Evolutionary conservation across 30 jellyfish, hydroid and myxozoan genomes (phyloP).

Genomic region (Cassiopea andromeda): DNA sequence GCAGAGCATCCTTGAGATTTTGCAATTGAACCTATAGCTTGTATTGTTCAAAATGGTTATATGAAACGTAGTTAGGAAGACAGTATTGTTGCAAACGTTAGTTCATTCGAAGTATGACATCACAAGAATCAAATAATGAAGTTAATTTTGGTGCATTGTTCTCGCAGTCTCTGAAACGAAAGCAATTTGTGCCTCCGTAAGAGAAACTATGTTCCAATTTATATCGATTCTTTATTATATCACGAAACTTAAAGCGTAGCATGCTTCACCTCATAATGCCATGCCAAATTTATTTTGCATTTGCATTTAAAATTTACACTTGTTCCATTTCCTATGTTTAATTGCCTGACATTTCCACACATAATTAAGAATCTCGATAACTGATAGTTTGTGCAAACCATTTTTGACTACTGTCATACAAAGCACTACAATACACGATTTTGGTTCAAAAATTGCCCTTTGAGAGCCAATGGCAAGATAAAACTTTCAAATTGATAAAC

Average conservation of each 20-base stretch:
- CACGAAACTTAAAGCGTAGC: not conserved
- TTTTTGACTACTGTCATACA: too few species aligned
- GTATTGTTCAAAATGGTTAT: too few species aligned
- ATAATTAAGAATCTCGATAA: too few species aligned
- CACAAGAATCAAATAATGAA: slow-evolving; percentile 47
- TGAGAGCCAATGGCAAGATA: too few species aligned
- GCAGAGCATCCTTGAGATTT: not conserved
- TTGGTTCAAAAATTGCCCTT: too few species aligned
- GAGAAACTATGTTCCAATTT: not conserved
- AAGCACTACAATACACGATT: too few species aligned
- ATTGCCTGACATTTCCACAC: too few species aligned
- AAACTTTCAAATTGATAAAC: too few species aligned
- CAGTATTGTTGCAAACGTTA: not conserved
- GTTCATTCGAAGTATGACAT: slow-evolving; percentile 15
- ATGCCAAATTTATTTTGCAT: not conserved
- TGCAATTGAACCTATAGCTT: too few species aligned
- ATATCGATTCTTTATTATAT: not conserved
- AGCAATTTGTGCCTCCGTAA: slow-evolving; percentile 57
- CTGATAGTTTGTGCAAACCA: too few species aligned
- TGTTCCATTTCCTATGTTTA: too few species aligned
- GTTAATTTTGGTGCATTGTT: slow-evolving; percentile 56
- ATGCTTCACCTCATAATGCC: not conserved
- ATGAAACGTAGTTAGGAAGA: not conserved
- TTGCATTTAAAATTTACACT: too few species aligned
- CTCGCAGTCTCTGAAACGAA: slow-evolving; percentile 59